Base-by-base conservation (phyloP, 2,797 vertebrate genomes). In the Bradypodion pumilum region DNA sequence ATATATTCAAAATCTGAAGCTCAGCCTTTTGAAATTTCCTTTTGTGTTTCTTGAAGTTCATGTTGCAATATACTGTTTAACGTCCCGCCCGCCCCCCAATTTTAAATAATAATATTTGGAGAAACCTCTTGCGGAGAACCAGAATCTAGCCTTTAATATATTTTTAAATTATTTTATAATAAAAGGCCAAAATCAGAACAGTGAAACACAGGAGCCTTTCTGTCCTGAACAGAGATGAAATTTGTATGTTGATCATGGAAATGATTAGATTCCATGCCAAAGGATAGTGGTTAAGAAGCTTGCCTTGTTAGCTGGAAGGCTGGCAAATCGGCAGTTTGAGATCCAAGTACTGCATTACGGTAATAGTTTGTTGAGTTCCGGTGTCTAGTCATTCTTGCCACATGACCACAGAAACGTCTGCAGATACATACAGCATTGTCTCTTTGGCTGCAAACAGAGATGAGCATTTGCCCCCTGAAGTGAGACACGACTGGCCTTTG, bases 191-290 rank as follows among this genome's bases (percentile, higher is more conserved):
- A 35, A 62, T 7, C 29, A 72, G 42, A 77, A 1, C 16, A 79
- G 46, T 27, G 8, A 19, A 59, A 42, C 56, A 73, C 19, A 35
- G 40, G 66, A 56, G 66, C 25, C 13, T 82, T 86, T 82, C 16
- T 85, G 78, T 5, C 6, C 4, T 35, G 12, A 68, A 19, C 8
- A 82, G 9, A 16, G 56, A 23, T 19, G 59, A 15, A 19, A 46
- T 44, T 74, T 74, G 27, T 35, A 1, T 60, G 10, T 78, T 5
- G 29, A 60, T 74, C 13, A 68, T 13, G 65, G 46, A 80, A 73
- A 75, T 37, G 79, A 81, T 75, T 76, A 90, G 84, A 84, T 7
- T 40, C n/a, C 1, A 81, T 69, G 32, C 74, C 68, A 59, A 49
- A 82, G 32, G 32, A 81, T 83, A n/a, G n/a, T n/a, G n/a, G n/a